phyloP scores from a whole-genome alignment of 1,140 invertebrate species.

The Galleria mellonella region DNA sequence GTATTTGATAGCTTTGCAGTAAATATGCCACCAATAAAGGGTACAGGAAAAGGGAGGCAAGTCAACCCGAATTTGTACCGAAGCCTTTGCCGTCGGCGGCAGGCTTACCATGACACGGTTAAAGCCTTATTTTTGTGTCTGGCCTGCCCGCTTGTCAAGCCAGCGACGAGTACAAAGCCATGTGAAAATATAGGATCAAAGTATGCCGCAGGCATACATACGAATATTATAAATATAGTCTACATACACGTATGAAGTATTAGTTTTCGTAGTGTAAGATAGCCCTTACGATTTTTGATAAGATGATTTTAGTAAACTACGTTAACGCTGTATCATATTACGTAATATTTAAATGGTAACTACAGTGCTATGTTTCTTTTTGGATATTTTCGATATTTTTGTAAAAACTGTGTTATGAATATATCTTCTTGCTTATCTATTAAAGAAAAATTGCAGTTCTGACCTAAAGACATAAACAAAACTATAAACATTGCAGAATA shows the following conservation, averaged over 20 bases:
- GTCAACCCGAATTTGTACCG: constrained; percentile 64
- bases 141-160: constrained; percentile 64
- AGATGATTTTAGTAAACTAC: too few relatives aligned
- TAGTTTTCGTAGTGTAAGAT: too few relatives aligned
- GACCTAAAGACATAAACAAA: too few relatives aligned
- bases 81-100: constrained; percentile 68
- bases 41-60: constrained; percentile 23
- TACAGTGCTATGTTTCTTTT: too few relatives aligned
- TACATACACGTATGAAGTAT: constrained; percentile 31
- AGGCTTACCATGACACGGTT: constrained; percentile 70
- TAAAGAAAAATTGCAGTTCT: too few relatives aligned
- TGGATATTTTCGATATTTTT: too few relatives aligned
- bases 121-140: constrained; percentile 73
- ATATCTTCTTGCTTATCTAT: too few relatives aligned
- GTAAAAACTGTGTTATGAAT: too few relatives aligned
- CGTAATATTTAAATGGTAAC: too few relatives aligned
- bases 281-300: too few relatives aligned
- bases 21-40: constrained; percentile 17
- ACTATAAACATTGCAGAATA: too few relatives aligned
- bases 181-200: constrained; percentile 71
- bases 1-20: background rate
- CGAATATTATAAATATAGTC: constrained; percentile 25
- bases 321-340: too few relatives aligned
- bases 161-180: constrained; percentile 65
- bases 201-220: constrained; percentile 36